Conservation (phyloP, 2,113 vertebrate genomes). For the Genyomyrus donnyi region DNA sequence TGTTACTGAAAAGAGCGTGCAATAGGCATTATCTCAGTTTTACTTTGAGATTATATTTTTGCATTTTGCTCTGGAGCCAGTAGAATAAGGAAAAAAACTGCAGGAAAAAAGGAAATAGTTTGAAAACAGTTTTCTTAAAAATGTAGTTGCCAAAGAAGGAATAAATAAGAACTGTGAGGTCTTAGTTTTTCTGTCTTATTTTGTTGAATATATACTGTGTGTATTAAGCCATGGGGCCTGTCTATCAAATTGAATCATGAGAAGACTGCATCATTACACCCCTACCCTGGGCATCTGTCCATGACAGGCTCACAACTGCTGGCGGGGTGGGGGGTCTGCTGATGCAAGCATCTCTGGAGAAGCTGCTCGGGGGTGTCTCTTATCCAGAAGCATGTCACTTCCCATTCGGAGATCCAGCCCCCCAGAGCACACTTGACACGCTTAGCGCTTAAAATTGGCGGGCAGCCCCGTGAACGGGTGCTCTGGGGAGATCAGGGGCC, state of each 20-base stretch:
- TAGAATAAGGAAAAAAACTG: not conserved
- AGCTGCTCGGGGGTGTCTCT: not conserved
- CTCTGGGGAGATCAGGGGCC: not conserved
- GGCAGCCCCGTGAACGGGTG: not conserved
- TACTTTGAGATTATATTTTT: not conserved
- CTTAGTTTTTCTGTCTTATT: not conserved
- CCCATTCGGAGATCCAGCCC: not conserved
- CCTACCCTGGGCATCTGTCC: conserved; percentile 32
- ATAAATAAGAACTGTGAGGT: not conserved
- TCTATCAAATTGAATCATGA: not conserved
- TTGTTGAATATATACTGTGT: not conserved
- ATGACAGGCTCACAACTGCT: conserved; percentile 32
- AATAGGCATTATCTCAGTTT: not conserved
- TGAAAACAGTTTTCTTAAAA: not conserved
- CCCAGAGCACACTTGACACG: not conserved
- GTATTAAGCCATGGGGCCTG: not conserved
- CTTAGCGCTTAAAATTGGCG: conserved; percentile 7
- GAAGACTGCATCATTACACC: not conserved
- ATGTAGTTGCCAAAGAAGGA: not conserved
- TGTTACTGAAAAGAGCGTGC: not conserved
- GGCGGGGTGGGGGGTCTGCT: not conserved
- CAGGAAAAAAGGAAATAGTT: not conserved
- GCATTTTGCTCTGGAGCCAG: not conserved
- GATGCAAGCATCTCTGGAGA: not conserved
- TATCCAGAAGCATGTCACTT: not conserved